Evolutionary conservation across 2,888 invertebrate genomes (phyloP), one percentile per base, ranked within the genome.

Genomic region (Isotomurus palustris): DNA sequence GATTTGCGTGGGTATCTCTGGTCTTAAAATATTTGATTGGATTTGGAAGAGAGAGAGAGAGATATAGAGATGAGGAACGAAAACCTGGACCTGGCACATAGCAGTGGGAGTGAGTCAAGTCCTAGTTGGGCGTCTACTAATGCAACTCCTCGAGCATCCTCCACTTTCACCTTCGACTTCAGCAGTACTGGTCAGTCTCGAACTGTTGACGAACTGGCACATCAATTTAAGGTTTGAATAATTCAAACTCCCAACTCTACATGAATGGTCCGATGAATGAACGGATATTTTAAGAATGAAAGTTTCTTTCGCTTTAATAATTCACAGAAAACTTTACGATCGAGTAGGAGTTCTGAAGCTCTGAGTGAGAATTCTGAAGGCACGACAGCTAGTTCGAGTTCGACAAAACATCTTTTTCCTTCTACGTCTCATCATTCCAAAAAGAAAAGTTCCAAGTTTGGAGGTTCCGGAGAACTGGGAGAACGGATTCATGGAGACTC

Each of bases 31-130:
- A n/a, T n/a, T n/a, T n/a, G n/a, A n/a, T n/a, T n/a, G n/a, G n/a
- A n/a, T n/a, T n/a, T n/a, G n/a, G n/a, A n/a, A n/a, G n/a, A n/a
- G n/a, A n/a, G n/a, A n/a, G n/a, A n/a, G n/a, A n/a, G n/a, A n/a
- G n/a, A n/a, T 40, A 53, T 58, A 5, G 40, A 66, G 63, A 68
- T 68, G 68, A 60, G 68, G 44, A 68, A 68, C 62, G 68, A 68
- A 56, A 68, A 68, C 48, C 58, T 68, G 55, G 68, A 68, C 49
- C 57, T 68, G 62, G 66, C 64, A 57, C 65, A 64, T 58, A 68
- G 68, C 53, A 66, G 65, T 48, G 66, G 68, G 25, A 68, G 68
- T 47, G 68, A 68, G 36, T 62, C 62, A 8, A 66, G 65, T 48
- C 68, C 68, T 17, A 62, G 65, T 43, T 68, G 65, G 64, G 58